Conservation (phyloP, 2,888 invertebrate genomes). For the Clanis bilineata region DNA sequence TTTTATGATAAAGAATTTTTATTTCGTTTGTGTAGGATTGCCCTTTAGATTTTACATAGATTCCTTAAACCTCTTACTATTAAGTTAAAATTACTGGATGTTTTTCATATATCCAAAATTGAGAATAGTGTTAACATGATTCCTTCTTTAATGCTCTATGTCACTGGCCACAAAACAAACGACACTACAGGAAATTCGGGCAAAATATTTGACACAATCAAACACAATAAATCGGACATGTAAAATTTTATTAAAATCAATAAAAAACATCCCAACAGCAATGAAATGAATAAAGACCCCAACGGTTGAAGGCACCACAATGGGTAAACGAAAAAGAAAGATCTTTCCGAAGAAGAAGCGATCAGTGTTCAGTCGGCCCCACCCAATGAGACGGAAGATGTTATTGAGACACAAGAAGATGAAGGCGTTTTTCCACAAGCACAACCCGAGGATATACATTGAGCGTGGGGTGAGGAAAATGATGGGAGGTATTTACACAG, state of each 20-base stretch:
- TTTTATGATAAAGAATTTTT: no score
- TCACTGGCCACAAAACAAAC: conserved; percentile 1
- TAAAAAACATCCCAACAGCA: not conserved
- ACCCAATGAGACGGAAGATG: conserved; percentile 61
- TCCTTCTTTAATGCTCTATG: no score
- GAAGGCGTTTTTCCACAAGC: conserved; percentile 58
- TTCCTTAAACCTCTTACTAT: no score
- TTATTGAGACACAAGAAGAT: conserved; percentile 50
- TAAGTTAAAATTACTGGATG: no score
- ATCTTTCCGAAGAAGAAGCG: conserved; percentile 55
- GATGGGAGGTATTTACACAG: conserved; percentile 55
- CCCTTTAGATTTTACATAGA: no score
- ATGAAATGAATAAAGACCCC: not conserved
- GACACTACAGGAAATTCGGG: not conserved
- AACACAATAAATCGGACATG: conserved; percentile 11
- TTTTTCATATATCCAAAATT: no score
- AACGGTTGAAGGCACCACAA: conserved; percentile 2
- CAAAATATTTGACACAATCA: conserved; percentile 1
- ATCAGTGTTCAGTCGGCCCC: conserved; percentile 61
- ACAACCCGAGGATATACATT: conserved; percentile 48
- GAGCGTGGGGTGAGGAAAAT: conserved; percentile 48
- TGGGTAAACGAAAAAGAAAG: conserved; percentile 54
- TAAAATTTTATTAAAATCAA: not conserved
- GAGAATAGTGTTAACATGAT: no score
- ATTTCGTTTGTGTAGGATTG: no score